phyloP scores from a whole-genome alignment of 2,113 vertebrate genomes.

The Centropus unirufus region DNA sequence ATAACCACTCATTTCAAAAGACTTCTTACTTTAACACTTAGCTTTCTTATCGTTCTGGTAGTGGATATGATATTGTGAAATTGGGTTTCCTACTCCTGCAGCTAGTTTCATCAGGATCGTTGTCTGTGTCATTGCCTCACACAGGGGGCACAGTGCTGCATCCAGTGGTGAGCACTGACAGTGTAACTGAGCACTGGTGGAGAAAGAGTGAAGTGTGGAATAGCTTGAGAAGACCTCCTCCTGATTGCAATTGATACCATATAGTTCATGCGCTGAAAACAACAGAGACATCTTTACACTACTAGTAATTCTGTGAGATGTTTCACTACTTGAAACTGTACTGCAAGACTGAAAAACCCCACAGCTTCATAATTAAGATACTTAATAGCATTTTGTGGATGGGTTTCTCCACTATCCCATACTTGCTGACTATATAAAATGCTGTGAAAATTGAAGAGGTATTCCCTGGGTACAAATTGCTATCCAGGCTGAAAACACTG shows the following conservation, averaged over 20 bases:
- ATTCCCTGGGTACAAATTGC: background rate
- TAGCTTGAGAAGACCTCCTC: background rate
- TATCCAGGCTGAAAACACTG: background rate
- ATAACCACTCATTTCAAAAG: background rate
- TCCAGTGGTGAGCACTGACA: background rate
- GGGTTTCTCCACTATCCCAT: background rate
- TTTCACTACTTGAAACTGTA: background rate
- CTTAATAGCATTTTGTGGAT: background rate
- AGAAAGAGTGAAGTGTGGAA: background rate
- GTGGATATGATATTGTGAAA: background rate
- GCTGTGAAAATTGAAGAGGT: background rate
- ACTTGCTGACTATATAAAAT: background rate
- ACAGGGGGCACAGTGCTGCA: background rate
- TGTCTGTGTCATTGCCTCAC: background rate
- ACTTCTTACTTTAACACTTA: background rate
- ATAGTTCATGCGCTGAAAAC: background rate
- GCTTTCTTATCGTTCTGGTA: background rate
- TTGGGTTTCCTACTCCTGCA: background rate
- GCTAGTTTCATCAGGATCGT: background rate
- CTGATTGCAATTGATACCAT: background rate
- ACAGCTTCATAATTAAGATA: background rate
- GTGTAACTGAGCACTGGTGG: background rate
- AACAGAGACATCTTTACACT: background rate
- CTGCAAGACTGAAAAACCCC: background rate
- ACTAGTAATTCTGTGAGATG: background rate